Evolutionary conservation across 2,113 vertebrate species (phyloP).

Genomic region (Paedocypris sp.): DNA sequence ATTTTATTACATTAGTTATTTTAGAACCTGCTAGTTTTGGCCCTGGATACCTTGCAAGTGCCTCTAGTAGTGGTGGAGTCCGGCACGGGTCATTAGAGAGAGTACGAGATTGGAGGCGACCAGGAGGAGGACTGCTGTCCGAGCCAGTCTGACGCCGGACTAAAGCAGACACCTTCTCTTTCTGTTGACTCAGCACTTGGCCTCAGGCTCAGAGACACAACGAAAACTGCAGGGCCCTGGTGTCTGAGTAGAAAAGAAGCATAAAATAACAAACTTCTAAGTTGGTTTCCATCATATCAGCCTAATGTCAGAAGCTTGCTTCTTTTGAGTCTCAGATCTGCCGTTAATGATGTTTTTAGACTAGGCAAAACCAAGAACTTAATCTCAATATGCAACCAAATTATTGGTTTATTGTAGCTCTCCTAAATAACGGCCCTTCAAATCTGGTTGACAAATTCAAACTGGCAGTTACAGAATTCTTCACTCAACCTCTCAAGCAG

Average conservation of each 20-base stretch:
- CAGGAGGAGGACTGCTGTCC: slow-evolving; percentile 16
- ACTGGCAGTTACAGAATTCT: background rate
- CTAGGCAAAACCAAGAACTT: too few relatives aligned
- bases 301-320: too few relatives aligned
- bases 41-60: too few relatives aligned
- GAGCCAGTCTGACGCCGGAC: slow-evolving; percentile 37
- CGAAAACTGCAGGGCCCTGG: background rate
- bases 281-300: slow-evolving; percentile 40
- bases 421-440: too few relatives aligned
- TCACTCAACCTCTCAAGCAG: background rate
- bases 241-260: slow-evolving; percentile 23
- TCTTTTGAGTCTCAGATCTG: too few relatives aligned
- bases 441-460: background rate
- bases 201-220: slow-evolving; percentile 24
- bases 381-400: too few relatives aligned
- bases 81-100: background rate
- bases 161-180: slow-evolving; percentile 39
- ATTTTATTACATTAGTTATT: too few relatives aligned
- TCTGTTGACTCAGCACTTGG: slow-evolving; percentile 40
- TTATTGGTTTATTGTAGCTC: too few relatives aligned
- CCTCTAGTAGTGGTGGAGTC: background rate
- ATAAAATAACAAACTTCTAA: slow-evolving; percentile 26
- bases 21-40: too few relatives aligned
- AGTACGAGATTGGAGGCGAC: background rate
- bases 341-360: too few relatives aligned